Percentiles rank a stretch among this genome's conserved stretches.
Evolutionary conservation across 2,888 invertebrate species (phyloP).

Genomic region (Crepidodera aurea): DNA sequence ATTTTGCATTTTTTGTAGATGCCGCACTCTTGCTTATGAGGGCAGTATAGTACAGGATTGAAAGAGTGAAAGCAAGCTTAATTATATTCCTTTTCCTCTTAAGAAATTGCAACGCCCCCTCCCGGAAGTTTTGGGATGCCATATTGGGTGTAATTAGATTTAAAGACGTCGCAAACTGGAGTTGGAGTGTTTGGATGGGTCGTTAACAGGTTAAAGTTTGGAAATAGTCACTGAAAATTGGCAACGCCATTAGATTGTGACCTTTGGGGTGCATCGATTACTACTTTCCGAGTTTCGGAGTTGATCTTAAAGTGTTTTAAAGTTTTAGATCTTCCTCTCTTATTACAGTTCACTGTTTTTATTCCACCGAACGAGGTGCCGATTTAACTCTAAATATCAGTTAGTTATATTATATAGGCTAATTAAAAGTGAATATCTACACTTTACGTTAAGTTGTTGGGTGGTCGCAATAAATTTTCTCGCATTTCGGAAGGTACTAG

Average conservation of each 20-base stretch:
- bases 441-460: not conserved
- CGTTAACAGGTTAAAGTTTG: slow-evolving; percentile 42
- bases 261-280: slow-evolving; percentile 18
- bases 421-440: not conserved
- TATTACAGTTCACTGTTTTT: too few relatives aligned
- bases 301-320: not conserved
- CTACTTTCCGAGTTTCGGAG: slow-evolving; percentile 11
- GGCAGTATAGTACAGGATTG: too few relatives aligned
- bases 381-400: too few relatives aligned
- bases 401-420: too few relatives aligned
- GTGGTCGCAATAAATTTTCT: not conserved
- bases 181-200: slow-evolving; percentile 18
- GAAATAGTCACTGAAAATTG: slow-evolving; percentile 39
- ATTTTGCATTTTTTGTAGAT: too few relatives aligned
- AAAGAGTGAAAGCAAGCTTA: too few relatives aligned
- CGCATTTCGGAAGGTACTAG: not conserved
- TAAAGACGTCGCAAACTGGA: slow-evolving; percentile 36
- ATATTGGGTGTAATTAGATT: slow-evolving; percentile 38
- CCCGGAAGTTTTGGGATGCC: slow-evolving; percentile 35
- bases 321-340: not conserved
- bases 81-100: not conserved
- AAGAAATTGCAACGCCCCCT: not conserved
- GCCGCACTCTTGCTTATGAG: too few relatives aligned
- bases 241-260: slow-evolving; percentile 31
- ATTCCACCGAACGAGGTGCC: too few relatives aligned